Evolutionary conservation across 2,888 invertebrate genomes (phyloP).

Genomic region (Ormyrus rosae): DNA sequence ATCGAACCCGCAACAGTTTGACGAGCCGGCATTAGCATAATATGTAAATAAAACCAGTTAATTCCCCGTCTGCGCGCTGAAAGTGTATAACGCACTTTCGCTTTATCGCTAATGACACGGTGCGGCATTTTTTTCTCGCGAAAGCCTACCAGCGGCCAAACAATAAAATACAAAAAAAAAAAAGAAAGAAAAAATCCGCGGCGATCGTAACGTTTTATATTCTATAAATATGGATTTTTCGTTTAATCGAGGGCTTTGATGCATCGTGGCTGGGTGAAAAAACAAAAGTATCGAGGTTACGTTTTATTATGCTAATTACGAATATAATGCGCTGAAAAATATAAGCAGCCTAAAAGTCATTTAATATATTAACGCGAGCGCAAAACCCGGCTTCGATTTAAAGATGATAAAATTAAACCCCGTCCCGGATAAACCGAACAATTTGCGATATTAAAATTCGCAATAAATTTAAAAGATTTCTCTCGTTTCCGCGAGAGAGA

Average conservation of each 20-base stretch:
- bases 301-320: slow-evolving; percentile 18
- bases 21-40: slow-evolving; percentile 51
- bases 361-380: background rate
- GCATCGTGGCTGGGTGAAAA: background rate
- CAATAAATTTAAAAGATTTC: background rate
- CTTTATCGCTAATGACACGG: slow-evolving; percentile 44
- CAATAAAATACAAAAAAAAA: slow-evolving; percentile 25
- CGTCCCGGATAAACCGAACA: background rate
- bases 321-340: slow-evolving; percentile 5
- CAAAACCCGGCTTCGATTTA: background rate
- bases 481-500: background rate
- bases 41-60: slow-evolving; percentile 56
- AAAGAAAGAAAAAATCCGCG: background rate
- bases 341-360: background rate
- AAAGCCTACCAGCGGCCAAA: slow-evolving; percentile 13
- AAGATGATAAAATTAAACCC: background rate
- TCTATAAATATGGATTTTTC: slow-evolving; percentile 46
- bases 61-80: slow-evolving; percentile 26
- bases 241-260: background rate
- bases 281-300: slow-evolving; percentile 3
- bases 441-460: background rate
- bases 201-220: slow-evolving; percentile 4
- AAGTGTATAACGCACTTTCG: slow-evolving; percentile 34
- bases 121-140: slow-evolving; percentile 23
- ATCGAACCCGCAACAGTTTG: slow-evolving; percentile 45